Base-by-base conservation (phyloP, 1,140 invertebrate genomes). In the Nephila pilipes region DNA sequence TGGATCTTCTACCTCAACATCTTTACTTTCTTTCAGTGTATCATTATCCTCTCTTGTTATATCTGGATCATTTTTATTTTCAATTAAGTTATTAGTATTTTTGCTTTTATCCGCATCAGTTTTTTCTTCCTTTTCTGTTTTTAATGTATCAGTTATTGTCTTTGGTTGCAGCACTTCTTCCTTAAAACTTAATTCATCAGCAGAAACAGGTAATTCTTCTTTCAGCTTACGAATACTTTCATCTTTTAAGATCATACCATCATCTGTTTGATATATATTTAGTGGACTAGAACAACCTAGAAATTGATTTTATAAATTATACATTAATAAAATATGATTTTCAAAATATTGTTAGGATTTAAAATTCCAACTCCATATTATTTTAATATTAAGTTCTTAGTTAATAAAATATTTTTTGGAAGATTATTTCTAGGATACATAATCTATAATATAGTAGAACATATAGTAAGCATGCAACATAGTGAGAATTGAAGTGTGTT, bases 61-160 rank as follows among this genome's bases (percentile, higher is more conserved):
- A 36, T 29, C 54, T 12, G 63, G 18, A 22, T 94, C 87, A 60
- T 22, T 60, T 60, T 60, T 22, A 22, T 20, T 60, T 18, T 75
- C 69, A 3, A 32, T 4, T 18, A 36, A 75, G 32, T 75, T 18
- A 36, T 4, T 29, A 75, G 69, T 36, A 32, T 32, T 5, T 16
- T 32, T 75, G 29, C 3, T 36, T 36, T 75, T 75, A 32, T 75
- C 69, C 32, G 12, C 14, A 81, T 22, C 80, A 14, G 20, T 22
- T 5, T 81, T 81, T 57, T 79, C 97, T 87, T 97, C 96, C 90
- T 96, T 96, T 10, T 83, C 80, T 65, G 93, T 85, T 81, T 79
- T 54, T 12, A 79, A 93, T 5, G 63, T 46, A 18, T 92, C 87
- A 60, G 90, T 92, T 94, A 94, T 93, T 60, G 94, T 94, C 36